Evolutionary conservation across 1,140 invertebrate species (phyloP).

Genomic region (Drosophila burlai): DNA sequence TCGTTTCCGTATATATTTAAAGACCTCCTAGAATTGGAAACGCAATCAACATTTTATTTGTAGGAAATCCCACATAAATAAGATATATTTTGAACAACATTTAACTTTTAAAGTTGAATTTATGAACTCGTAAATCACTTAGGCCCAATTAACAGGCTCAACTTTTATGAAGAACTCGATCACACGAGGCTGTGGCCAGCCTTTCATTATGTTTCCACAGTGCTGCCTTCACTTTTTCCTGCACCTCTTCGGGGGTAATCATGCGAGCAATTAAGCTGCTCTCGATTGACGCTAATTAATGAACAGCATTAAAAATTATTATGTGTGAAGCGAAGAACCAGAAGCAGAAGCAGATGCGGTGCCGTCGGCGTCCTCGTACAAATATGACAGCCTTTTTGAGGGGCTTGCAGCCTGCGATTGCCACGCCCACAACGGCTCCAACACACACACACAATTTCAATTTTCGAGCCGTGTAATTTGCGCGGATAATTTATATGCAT

Average conservation of each 20-base stretch:
- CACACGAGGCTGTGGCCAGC: neutral
- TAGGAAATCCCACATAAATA: neutral
- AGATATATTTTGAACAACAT: neutral
- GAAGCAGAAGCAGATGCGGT: constrained; percentile 8
- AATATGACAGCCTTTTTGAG: constrained; percentile 61
- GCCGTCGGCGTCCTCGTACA: neutral
- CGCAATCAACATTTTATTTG: neutral
- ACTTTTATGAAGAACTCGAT: constrained; percentile 9
- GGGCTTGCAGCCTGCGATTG: constrained; percentile 2
- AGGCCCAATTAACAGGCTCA: constrained; percentile 28
- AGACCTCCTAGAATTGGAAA: neutral
- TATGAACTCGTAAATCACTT: constrained; percentile 5
- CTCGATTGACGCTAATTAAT: constrained; percentile 72
- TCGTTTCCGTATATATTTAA: too few relatives aligned
- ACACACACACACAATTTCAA: constrained; percentile 60
- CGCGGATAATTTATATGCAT: constrained; percentile 81
- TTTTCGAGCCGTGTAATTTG: constrained; percentile 79
- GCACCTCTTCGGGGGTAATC: constrained; percentile 51
- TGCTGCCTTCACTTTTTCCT: constrained; percentile 12
- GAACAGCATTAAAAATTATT: constrained; percentile 79
- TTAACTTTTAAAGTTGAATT: constrained; percentile 4
- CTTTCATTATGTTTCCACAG: constrained; percentile 28
- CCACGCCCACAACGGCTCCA: constrained; percentile 2
- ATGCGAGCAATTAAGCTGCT: constrained; percentile 60
- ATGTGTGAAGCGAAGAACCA: constrained; percentile 48